Evolutionary conservation across 64 coral and sea anemone species (phyloP), one percentile per base, ranked within the genome.

Genomic region (Actinia tenebrosa): DNA sequence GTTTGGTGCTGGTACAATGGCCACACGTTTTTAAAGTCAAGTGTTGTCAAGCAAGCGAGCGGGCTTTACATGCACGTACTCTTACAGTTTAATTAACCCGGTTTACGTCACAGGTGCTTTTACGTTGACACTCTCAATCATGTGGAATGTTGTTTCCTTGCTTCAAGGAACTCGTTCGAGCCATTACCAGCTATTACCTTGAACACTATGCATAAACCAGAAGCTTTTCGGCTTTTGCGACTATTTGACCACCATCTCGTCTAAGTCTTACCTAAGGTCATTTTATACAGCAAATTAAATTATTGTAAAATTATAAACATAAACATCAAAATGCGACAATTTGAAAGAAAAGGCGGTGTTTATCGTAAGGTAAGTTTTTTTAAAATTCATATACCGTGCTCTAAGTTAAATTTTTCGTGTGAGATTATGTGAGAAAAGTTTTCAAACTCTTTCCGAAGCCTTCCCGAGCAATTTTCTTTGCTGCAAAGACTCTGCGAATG

Each of bases 291-390:
- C 23, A 75, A n/a, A 37, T 37, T 37, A 37, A 75, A 75, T n/a
- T 27, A 27, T 27, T 27, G 42, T 75, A 10, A 75, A 42, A 30
- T 43, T 42, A 26, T 30, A 75, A 75, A 14, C 11, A 75, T 30
- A 75, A 37, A 13, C 7, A 75, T 42, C n/a, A 75, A 81, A 53
- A 81, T 81, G 44, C 45, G 46, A 53, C 79, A 47, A 50, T 50
- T 81, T 81, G 3, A 81, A 22, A 81, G 79, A 81, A 81, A 81
- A 44, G 79, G 44, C 7, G 79, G 79, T 9, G 20, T 81, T 13
- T 81, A 81, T 50, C 42, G 79, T 47, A 81, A 81, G 79, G 79
- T 81, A 52, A 53, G 79, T 66, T 20, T 22, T 61, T 61, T 50
- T 7, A 58, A 58, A 58, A 58, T 16, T 10, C 13, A 58, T 58